These are phyloP conservation scores for Dicyrtoma fusca DNA, from an alignment of 2,888 invertebrate genomes.

Conservation along the genomic window DNA sequence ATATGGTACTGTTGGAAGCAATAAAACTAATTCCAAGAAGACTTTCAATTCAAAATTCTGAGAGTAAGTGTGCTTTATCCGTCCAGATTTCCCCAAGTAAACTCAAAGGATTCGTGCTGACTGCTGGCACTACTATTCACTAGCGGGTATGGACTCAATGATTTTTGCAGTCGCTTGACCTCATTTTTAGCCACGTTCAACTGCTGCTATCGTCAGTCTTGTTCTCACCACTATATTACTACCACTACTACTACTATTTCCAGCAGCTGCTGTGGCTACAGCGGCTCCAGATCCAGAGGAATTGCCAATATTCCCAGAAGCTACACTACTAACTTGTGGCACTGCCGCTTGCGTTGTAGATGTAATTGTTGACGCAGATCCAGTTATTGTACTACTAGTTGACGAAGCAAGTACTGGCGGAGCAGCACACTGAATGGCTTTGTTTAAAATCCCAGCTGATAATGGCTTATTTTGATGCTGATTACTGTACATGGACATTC, in stretches of 20 bases:
- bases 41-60: constrained; percentile 80
- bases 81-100: constrained; percentile 67
- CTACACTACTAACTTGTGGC: neutral
- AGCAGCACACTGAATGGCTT: neutral
- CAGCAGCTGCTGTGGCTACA: neutral
- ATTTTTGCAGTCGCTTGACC: constrained; percentile 72
- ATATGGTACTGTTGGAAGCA: constrained; percentile 37
- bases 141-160: constrained; percentile 58
- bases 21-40: constrained; percentile 63
- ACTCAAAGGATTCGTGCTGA: neutral
- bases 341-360: neutral
- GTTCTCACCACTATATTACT: no score
- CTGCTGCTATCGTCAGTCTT: constrained; percentile 66
- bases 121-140: constrained; percentile 28
- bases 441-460: no score
- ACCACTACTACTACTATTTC: no score
- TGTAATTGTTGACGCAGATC: neutral
- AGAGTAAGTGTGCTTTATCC: constrained; percentile 80
- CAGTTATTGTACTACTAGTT: no score
- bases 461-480: no score
- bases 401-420: neutral
- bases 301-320: no score
- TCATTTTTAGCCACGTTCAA: constrained; percentile 80
- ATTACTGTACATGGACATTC: no score
- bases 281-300: neutral